Base-by-base conservation (phyloP, 2,888 invertebrate species). In the Drosophila bunnanda region DNA sequence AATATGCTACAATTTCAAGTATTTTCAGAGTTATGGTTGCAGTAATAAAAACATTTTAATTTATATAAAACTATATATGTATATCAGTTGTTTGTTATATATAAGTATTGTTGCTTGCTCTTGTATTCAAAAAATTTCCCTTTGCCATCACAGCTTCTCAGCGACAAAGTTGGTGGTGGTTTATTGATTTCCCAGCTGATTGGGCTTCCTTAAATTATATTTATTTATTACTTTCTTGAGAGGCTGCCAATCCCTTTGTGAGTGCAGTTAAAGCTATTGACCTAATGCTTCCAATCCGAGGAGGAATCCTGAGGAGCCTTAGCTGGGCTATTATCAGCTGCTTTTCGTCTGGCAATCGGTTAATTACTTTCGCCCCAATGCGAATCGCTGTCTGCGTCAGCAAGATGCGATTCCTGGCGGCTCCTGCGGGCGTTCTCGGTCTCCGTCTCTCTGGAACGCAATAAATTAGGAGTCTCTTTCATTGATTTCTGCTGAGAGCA, bases 401-500 rank as follows among this genome's bases (percentile, higher is more conserved):
- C 72, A 69, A 52, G 65, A 74, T 74, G 53, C 74, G 44, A 65
- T 8, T 66, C 32, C 44, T 28, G 44, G 28, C 15, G 15, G 30
- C 28, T 66, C 54, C 67, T 66, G 66, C n/a, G 66, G 67, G 66
- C 53, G 36, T 6, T 22, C 62, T 34, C 9, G 48, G 56, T 17
- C 39, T 46, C 48, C 38, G 22, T 20, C 44, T 13, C 30, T 39
- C 34, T 36, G 53, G 50, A 28, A 73, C 43, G 71, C 75, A 75
- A 72, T 72, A 72, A 72, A 72, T 72, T 75, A 72, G 67, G 54
- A 75, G 57, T 53, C 53, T 53, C 67, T 54, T 54, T 39, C 72
- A 66, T 75, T 72, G 72, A 72, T 72, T 72, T 75, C 72, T 72
- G 72, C 75, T 72, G 75, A 72, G 72, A 72, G 65, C 64, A 73